Base-by-base conservation (phyloP, 2,888 invertebrate species). In the Apamea anceps region DNA sequence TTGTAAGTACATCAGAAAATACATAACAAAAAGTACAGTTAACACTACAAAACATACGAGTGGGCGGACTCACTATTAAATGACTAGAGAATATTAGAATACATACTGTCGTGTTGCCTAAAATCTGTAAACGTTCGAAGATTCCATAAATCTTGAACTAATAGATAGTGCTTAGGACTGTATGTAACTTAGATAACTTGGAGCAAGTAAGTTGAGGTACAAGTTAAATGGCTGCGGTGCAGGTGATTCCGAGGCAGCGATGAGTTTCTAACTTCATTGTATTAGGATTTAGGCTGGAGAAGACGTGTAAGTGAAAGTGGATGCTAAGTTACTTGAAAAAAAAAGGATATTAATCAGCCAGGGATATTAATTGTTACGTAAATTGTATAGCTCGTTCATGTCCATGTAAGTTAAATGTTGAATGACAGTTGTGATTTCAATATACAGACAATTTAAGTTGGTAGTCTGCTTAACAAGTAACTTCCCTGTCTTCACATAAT, bases 211-310 rank as follows among this genome's bases (percentile, higher is more conserved):
- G 71, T 74, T 74, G 32, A n/a, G 54, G 37, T 13, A 48, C 62
- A 70, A 73, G 70, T 71, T 48, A 32, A 70, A 42, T 54, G 45
- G 72, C 6, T 85, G 81, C 57, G 85, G 81, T 32, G 45, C n/a
- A 28, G 70, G 37, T 54, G 42, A 73, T 60, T 32, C 13, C 48
- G 54, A 21, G 18, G 12, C 62, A 32, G 37, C 42, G 62, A 82
- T 82, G 72, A 73, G 82, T 73, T 82, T 18, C 18, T 66, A 82
- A 82, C 77, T 81, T 62, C 54, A 86, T 86, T 86, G 60, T 65
- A 62, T 63, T 74, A 8, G 45, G 28, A 42, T 72, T 72, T 42
- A 57, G 28, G 37, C 70, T 32, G 15, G 63, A 18, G 45, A 37
- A 32, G n/a, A 57, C 21, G 15, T 42, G 48, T 8, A 1, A 45